Evolutionary conservation across 1,140 invertebrate genomes (phyloP), one percentile per base, ranked within the genome.

Genomic region (Drosophila sulfurigaster): DNA sequence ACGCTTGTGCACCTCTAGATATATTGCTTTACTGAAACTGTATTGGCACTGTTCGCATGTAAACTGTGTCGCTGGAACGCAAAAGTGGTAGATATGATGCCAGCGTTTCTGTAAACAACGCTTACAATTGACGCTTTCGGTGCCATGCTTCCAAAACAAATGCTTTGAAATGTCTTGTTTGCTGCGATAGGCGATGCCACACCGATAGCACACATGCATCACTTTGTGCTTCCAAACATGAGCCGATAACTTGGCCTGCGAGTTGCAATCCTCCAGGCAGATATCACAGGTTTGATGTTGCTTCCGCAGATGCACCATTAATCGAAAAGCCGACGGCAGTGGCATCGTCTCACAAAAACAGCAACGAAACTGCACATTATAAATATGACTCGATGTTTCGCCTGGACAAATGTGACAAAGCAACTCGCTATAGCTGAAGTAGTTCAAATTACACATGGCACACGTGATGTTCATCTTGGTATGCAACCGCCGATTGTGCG

Each of bases 71-170:
- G 97, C 96, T 15, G 97, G 97, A 68, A 96, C 95, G 89, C 97
- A 98, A 88, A 97, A 98, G 87, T 98, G 97, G 93, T 97, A 98
- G 7, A 97, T 96, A 92, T 97, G 96, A 0, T 96, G 96, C 97
- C 97, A 98, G 78, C 97, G 97, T 86, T 97, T 97, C 76, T 97
- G 96, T 3, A 97, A 90, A 93, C 97, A 98, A 83, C 95, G 95
- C 92, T 97, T 97, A 91, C 97, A 98, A 3, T 96, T 92, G 1
- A 96, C 95, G 93, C 96, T 97, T 89, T 97, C 96, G 3, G 96
- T 97, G 10, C 96, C 96, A 91, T 98, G 97, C 91, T 98, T 98
- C 97, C 97, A 98, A 91, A 97, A 97, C 43, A 97, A 93, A 93
- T 98, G 97, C 83, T 96, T 97, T 38, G 95, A 97, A 56, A 97